Base-by-base conservation (phyloP, 2,888 invertebrate genomes). In the Poecilobothrus nobilitatus region DNA sequence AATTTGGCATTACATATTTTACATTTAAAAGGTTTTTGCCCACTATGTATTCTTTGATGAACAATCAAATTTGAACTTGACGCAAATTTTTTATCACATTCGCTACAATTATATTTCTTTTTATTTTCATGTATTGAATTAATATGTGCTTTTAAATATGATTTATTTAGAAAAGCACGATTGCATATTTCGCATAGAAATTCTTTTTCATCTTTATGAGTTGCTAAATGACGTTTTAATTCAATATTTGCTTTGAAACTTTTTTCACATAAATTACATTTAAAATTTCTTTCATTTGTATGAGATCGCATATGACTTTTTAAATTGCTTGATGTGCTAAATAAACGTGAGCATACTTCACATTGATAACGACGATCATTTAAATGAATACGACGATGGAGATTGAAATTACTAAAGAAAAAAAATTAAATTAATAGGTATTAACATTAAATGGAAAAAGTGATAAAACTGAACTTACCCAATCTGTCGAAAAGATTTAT, bases 1-100 rank as follows among this genome's bases (percentile, higher is more conserved):
- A 76, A 76, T 69, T 76, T 76, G 69, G 76, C 74, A 27, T 73
- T 67, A 66, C 76, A 76, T n/a, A 72, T 71, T 63, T 72, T 70
- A 66, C 76, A 76, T 68, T 75, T 69, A 67, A 74, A 76, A 9
- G 76, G 76, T 65, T 76, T 76, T 62, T 75, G 76, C n/a, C 76
- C 76, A 34, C 74, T 75, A 68, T 76, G 76, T 41, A 73, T 76
- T 72, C 76, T 76, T 37, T 10, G 18, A 66, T 76, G 76, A 68
- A 74, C 75, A 41, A 74, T 74, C 69, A 76, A 73, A 73, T 76
- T 76, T 64, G 76, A 76, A 68, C 71, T 73, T 61, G 72, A 75
- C 61, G 75, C 74, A 72, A 76, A 76, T 34, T 73, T 70, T 70
- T 76, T 75, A 67, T 73, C 73, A 67, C 76, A 76, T 21, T 76